Conservation (phyloP, 2,113 vertebrate genomes). For the Pachycephala philippinensis region DNA sequence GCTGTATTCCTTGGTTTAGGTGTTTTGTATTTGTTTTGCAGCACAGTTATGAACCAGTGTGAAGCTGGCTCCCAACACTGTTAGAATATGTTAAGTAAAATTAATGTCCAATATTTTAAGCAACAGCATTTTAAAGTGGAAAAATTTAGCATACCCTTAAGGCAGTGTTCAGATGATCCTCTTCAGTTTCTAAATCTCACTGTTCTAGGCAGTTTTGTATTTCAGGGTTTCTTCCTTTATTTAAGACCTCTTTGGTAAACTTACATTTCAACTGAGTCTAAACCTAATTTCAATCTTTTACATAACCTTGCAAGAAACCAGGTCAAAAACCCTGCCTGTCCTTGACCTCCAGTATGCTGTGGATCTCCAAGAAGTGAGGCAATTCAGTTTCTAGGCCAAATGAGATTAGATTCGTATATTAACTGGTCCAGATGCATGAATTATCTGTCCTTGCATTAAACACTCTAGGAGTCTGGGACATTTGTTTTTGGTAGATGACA, state of each 20-base stretch:
- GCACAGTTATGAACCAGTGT: background rate
- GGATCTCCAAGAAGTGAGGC: constrained; percentile 1
- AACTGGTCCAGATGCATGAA: background rate
- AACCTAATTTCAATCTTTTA: background rate
- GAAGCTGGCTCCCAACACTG: background rate
- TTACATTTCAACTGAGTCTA: background rate
- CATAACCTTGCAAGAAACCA: background rate
- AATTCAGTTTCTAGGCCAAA: background rate
- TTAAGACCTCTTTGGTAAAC: background rate
- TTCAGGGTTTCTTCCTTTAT: background rate
- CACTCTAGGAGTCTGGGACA: background rate
- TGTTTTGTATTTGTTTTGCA: background rate
- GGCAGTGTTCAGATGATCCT: background rate
- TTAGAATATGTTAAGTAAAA: background rate
- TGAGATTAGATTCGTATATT: background rate
- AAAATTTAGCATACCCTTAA: background rate
- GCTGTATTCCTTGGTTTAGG: background rate
- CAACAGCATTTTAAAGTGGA: background rate
- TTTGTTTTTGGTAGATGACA: background rate
- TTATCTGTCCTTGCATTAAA: background rate
- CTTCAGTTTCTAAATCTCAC: background rate
- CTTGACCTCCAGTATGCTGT: background rate
- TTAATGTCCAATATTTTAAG: background rate
- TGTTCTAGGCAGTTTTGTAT: background rate
- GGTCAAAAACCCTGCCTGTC: background rate